These are phyloP conservation scores for Eupristina koningsbergeri DNA, from an alignment of 1,140 invertebrate species.

Conservation along the genomic window DNA sequence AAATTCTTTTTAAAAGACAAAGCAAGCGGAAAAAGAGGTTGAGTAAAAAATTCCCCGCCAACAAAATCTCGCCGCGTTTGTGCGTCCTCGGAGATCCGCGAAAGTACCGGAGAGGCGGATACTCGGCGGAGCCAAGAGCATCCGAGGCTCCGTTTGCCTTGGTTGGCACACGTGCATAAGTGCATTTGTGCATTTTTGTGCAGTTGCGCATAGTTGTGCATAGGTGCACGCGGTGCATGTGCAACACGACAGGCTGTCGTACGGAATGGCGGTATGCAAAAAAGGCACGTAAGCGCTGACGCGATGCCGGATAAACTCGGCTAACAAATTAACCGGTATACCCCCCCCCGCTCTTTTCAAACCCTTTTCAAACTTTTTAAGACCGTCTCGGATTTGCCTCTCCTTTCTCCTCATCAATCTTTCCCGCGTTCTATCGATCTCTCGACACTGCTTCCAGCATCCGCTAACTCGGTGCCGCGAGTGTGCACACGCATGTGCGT, in stretches of 20 bases:
- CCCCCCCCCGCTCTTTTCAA: neutral
- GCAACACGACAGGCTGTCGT: neutral
- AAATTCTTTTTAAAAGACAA: neutral
- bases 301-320: constrained; percentile 30
- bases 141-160: neutral
- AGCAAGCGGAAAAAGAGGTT: neutral
- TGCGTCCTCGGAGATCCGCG: neutral
- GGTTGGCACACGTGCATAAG: neutral
- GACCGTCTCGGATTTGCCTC: constrained; percentile 5
- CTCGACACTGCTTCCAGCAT: neutral
- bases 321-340: constrained; percentile 36
- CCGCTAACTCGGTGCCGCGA: neutral
- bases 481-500: neutral
- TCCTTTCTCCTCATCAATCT: constrained; percentile 45
- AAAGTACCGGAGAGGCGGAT: neutral
- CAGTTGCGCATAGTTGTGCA: no score
- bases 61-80: neutral
- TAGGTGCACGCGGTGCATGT: neutral
- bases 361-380: constrained; percentile 14
- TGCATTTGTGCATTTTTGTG: no score
- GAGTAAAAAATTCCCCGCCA: neutral
- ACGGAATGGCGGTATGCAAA: constrained; percentile 10
- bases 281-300: constrained; percentile 31
- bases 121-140: neutral
- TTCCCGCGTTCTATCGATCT: constrained; percentile 37